phyloP scores from a whole-genome alignment of 2,797 vertebrate species.

The Crax fasciolata region DNA sequence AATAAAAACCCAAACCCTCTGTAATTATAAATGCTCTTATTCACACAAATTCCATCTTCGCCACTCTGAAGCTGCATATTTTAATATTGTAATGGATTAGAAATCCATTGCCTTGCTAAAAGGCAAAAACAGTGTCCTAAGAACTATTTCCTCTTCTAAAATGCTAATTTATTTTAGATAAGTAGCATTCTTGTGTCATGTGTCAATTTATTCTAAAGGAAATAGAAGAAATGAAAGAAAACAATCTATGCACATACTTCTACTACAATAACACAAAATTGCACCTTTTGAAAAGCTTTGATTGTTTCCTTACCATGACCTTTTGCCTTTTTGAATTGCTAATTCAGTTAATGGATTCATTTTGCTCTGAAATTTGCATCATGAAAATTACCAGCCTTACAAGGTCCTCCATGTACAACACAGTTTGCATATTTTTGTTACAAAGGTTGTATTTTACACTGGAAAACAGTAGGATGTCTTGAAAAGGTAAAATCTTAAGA shows the following conservation, averaged over 20 bases:
- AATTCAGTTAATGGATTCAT: conserved; percentile 77
- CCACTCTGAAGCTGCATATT: not conserved
- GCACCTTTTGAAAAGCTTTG: conserved; percentile 55
- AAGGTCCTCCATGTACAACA: conserved; percentile 48
- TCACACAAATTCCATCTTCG: not conserved
- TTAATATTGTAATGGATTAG: not conserved
- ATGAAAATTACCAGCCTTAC: conserved; percentile 65
- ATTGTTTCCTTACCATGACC: conserved; percentile 74
- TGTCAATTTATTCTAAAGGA: conserved; percentile 56
- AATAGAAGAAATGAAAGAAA: conserved; percentile 7
- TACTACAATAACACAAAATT: conserved; percentile 50
- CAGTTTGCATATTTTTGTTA: conserved; percentile 53
- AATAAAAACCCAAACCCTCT: not conserved
- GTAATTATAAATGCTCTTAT: conserved; percentile 17
- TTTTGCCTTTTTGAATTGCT: conserved; percentile 78
- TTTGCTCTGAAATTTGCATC: conserved; percentile 77
- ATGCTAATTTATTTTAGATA: conserved; percentile 21
- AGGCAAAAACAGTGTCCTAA: not conserved
- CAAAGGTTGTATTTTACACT: conserved; percentile 59
- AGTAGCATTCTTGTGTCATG: conserved; percentile 36
- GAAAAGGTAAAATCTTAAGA: conserved; percentile 63
- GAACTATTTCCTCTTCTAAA: conserved; percentile 1
- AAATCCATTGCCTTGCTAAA: conserved; percentile 10
- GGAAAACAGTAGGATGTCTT: conserved; percentile 41
- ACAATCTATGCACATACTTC: not conserved